Evolutionary conservation across 2,113 vertebrate genomes (phyloP).

Genomic region (western clawed frog (Xenopus tropicalis)): UCB_Xtro_10.0 CM004452.2:32073001-32073500

Average conservation of each 20-base stretch:
- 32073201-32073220: neutral
- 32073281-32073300: neutral
- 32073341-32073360: constrained; percentile 26
- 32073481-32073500: constrained; percentile 28
- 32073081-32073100: neutral
- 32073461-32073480: constrained; percentile 5
- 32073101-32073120: neutral
- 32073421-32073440: constrained; percentile 12
- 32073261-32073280: neutral
- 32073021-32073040: neutral
- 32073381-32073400: constrained; percentile 17
- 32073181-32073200: constrained; percentile 25
- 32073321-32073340: constrained; percentile 8
- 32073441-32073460: constrained; percentile 25
- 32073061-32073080: neutral
- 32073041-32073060: neutral
- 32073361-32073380: constrained; percentile 39
- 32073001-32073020: neutral
- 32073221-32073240: neutral
- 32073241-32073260: no score
- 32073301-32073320: neutral
- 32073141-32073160: neutral
- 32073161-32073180: no score
- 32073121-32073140: neutral
- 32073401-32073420: constrained; percentile 9